Evolutionary conservation across 1,140 invertebrate species (phyloP).

Genomic region (Tetragonula clypearis): DNA sequence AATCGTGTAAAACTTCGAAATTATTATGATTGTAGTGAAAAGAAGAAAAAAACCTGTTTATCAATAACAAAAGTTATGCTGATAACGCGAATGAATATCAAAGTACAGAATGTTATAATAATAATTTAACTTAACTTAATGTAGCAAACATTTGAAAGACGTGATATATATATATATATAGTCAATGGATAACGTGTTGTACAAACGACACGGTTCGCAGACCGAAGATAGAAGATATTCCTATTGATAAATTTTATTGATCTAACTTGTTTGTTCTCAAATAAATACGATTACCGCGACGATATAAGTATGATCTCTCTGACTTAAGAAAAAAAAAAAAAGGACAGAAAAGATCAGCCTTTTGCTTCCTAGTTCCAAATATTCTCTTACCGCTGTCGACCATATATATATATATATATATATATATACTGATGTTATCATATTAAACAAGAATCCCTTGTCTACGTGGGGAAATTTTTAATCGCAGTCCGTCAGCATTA

Average conservation of each 20-base stretch:
- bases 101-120: background rate
- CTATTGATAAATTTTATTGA: background rate
- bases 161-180: background rate
- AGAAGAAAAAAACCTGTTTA: background rate
- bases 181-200: no score
- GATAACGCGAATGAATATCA: background rate
- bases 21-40: background rate
- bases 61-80: background rate
- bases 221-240: background rate
- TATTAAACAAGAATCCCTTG: background rate
- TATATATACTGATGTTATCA: background rate
- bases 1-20: background rate
- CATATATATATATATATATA: fast-evolving
- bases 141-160: background rate
- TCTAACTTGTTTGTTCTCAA: background rate
- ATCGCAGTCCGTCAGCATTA: conserved; percentile 68
- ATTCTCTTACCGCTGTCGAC: background rate
- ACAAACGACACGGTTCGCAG: background rate
- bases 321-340: background rate
- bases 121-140: background rate
- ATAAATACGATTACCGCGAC: background rate
- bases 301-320: background rate
- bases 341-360: conserved; percentile 7
- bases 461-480: conserved; percentile 69
- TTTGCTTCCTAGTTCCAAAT: background rate